These are phyloP conservation scores for Cyanoramphus novaezelandiae DNA, from an alignment of 2,113 vertebrate species.

Conservation along the genomic window DNA sequence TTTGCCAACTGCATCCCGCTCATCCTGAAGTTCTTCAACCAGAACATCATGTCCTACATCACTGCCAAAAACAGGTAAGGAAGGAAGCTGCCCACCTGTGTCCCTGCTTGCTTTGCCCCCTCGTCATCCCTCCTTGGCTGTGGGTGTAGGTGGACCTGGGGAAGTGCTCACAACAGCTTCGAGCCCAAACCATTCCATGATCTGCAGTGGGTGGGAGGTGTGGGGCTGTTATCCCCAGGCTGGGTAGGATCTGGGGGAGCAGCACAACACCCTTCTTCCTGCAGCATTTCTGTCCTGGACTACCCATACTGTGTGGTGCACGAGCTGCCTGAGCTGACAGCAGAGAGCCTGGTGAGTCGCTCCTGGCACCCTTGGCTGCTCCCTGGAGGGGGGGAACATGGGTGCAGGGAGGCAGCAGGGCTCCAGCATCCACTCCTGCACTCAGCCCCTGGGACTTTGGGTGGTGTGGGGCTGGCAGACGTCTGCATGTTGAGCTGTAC, in stretches of 20 bases:
- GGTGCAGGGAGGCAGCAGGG: background rate
- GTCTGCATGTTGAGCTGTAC: background rate
- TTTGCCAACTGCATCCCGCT: constrained; percentile 99
- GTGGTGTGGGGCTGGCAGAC: background rate
- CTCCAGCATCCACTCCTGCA: background rate
- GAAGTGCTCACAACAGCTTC: background rate
- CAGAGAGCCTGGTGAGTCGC: constrained; percentile 90
- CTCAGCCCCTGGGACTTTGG: fast-evolving
- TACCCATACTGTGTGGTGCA: constrained; percentile 93
- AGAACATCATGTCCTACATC: constrained; percentile 99
- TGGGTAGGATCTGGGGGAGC: background rate
- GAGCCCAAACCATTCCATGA: background rate
- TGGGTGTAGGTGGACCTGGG: fast-evolving
- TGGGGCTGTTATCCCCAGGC: background rate
- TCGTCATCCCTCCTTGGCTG: fast-evolving
- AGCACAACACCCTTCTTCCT: background rate
- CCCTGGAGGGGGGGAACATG: fast-evolving
- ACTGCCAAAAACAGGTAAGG: constrained; percentile 95
- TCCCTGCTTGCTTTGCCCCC: background rate
- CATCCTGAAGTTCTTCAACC: constrained; percentile 99
- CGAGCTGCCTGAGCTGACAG: constrained; percentile 93
- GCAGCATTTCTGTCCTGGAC: constrained; percentile 94
- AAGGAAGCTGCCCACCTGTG: background rate
- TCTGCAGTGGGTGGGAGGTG: background rate
- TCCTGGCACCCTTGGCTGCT: background rate